Evolutionary conservation across 1,140 invertebrate genomes (phyloP), one percentile per base, ranked within the genome.

Genomic region (Hyphantria cunea): DNA sequence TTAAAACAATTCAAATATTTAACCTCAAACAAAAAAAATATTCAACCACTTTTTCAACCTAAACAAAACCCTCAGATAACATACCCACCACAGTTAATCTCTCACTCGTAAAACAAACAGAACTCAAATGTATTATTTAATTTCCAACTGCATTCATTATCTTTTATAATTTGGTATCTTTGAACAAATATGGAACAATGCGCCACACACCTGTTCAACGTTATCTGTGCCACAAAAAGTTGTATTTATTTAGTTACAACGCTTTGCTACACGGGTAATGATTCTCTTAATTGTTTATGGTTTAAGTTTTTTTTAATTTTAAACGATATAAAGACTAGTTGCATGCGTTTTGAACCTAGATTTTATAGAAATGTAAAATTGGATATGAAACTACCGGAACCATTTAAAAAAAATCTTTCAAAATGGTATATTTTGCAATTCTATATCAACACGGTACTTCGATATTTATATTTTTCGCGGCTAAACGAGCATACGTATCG

Each of bases 81-180:
- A 39, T 39, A 51, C 58, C 58, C 39, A 49, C 50, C 59, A 52
- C 59, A 47, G 50, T 51, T 52, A 17, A 44, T 25, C 49, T 52
- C 34, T 45, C 59, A 61, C 33, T 45, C 31, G 49, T 52, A 60
- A 66, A 65, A 41, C 53, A 69, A 72, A 72, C 66, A 60, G n/a
- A n/a, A 13, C 14, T 32, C 61, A 34, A 45, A 51, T 25, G 56
- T 66, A 68, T 48, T 68, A 68, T 68, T 72, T 72, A 66, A 68
- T 63, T 52, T 68, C 37, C 51, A 51, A 61, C 48, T 48, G 25
- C 41, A 42, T 62, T 68, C 64, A 66, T 70, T 67, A 65, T 71
- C 69, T 62, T 69, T 72, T 72, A 25, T 72, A 72, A 72, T 64
- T 74, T 64, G 49, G 33, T 72, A 68, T 74, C 63, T 65, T 47